A percentile compares a stretch with the other conserved stretches of the same genome.
phyloP scores from a whole-genome alignment of 2,888 invertebrate species.

The Acanthococcus lagerstroemiae region DNA sequence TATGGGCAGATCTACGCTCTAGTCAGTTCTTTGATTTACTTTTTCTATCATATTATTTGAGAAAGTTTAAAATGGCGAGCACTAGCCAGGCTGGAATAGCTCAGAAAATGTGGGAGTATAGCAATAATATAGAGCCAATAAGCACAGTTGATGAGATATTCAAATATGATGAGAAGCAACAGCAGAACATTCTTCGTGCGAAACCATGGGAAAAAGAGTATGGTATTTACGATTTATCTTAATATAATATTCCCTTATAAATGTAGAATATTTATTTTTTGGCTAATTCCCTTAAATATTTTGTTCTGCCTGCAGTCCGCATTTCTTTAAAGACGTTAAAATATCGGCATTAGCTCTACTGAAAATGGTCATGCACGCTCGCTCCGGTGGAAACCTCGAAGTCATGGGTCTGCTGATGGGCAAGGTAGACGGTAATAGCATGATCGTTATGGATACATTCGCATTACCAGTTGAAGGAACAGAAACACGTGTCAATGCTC shows the following conservation, averaged over 20 bases:
- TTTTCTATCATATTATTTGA: no score
- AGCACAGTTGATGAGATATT: constrained; percentile 89
- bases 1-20: no score
- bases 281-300: background rate
- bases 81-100: constrained; percentile 51
- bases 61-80: constrained; percentile 5
- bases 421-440: constrained; percentile 92
- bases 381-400: constrained; percentile 88
- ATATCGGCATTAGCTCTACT: constrained; percentile 92
- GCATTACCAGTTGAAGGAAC: constrained; percentile 94
- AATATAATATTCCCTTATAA: no score
- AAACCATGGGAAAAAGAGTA: constrained; percentile 98
- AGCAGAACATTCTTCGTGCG: constrained; percentile 89
- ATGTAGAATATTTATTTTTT: background rate
- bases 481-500: constrained; percentile 90
- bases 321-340: constrained; percentile 97
- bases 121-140: constrained; percentile 78
- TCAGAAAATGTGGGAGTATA: constrained; percentile 84
- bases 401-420: constrained; percentile 92
- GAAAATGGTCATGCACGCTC: constrained; percentile 99
- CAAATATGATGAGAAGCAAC: constrained; percentile 87
- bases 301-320: constrained; percentile 58
- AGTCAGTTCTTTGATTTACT: no score
- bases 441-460: constrained; percentile 99
- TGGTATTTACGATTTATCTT: constrained; percentile 38